These are phyloP conservation scores for Spheniscus humboldti DNA, from an alignment of 2,797 vertebrate species.

Conservation along the genomic window DNA sequence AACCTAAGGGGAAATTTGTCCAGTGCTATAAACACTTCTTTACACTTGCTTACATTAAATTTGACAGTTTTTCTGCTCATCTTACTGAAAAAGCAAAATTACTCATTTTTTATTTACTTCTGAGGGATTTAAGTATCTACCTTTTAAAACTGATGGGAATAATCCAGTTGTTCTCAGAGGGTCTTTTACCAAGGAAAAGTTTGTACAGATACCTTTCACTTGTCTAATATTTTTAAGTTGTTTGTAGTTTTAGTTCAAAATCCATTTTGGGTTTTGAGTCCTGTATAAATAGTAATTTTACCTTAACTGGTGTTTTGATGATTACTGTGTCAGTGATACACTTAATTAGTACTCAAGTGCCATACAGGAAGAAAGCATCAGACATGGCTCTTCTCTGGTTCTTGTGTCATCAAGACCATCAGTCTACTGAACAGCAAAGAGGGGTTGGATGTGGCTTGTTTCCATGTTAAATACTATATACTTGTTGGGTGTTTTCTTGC, in stretches of 20 bases:
- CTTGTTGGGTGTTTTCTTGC: background rate
- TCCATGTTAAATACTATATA: background rate
- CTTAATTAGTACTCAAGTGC: background rate
- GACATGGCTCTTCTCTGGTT: accelerated
- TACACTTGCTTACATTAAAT: background rate
- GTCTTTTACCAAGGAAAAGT: background rate
- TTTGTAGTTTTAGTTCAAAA: background rate
- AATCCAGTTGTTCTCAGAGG: background rate
- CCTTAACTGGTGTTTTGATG: background rate
- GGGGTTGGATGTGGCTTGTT: accelerated
- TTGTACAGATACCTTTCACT: background rate
- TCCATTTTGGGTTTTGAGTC: background rate
- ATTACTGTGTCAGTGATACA: background rate
- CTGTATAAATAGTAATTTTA: background rate
- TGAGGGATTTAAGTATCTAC: background rate
- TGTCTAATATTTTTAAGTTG: background rate
- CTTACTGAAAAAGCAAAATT: background rate
- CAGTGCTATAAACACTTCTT: background rate
- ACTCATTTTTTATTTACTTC: background rate
- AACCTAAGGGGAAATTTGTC: background rate
- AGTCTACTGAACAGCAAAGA: background rate
- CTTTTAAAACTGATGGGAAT: background rate
- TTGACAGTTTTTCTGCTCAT: background rate
- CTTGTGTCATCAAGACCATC: background rate
- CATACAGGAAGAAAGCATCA: background rate